These are phyloP conservation scores for Hymenopus coronatus DNA, from an alignment of 2,888 invertebrate genomes.

Conservation along the genomic window DNA sequence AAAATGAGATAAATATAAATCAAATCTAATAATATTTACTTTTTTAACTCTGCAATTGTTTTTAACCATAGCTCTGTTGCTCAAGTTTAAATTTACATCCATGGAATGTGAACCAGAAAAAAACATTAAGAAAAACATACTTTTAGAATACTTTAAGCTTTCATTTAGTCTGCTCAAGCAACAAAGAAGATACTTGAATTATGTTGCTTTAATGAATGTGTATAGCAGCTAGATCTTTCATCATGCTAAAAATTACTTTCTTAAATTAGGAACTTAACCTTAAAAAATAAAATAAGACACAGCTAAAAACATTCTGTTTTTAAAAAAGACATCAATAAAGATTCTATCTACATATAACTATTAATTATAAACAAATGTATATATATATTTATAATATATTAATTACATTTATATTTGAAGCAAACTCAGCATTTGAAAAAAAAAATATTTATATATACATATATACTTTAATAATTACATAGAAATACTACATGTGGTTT, in stretches of 20 bases:
- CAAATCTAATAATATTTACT: no score
- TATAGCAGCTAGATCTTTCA: background rate
- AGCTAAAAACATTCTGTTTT: background rate
- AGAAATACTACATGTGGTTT: background rate
- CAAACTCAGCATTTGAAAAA: background rate
- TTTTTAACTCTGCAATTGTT: no score
- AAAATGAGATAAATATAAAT: no score
- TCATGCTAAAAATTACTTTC: slow-evolving; percentile 2
- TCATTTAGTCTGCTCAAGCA: no score
- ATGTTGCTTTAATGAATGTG: no score
- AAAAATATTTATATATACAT: background rate
- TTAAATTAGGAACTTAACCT: slow-evolving; percentile 27
- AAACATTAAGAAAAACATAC: no score
- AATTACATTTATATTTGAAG: background rate
- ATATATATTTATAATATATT: background rate
- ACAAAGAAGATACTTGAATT: no score
- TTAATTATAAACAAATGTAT: background rate
- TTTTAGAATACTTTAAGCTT: no score
- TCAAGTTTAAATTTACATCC: no score
- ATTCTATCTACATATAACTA: background rate
- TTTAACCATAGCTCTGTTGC: no score
- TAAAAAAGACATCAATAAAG: background rate
- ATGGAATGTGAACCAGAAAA: no score
- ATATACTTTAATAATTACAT: background rate
- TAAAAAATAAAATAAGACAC: slow-evolving; percentile 16